phyloP scores from a whole-genome alignment of 2,113 vertebrate species.

The Benthochromis sp. region DNA sequence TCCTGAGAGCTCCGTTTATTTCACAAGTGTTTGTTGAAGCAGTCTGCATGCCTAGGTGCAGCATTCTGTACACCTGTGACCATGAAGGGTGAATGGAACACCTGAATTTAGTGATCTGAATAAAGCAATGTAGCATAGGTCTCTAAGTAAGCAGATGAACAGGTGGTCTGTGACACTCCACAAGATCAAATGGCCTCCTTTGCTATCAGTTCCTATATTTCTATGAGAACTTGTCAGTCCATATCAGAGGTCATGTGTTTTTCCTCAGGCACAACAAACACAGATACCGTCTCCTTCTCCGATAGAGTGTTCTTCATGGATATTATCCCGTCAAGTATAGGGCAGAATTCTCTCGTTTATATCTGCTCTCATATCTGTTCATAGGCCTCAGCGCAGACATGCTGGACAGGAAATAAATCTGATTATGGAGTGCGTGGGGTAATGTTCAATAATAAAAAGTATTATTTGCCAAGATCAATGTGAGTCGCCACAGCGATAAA shows the following conservation, averaged over 20 bases:
- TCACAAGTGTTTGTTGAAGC: neutral
- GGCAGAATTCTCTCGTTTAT: conserved; percentile 1
- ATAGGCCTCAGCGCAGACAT: conserved; percentile 19
- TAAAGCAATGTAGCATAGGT: neutral
- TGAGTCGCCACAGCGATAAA: conserved; percentile 61
- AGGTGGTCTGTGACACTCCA: neutral
- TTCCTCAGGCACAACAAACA: conserved; percentile 21
- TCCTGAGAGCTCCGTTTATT: neutral
- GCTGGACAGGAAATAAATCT: conserved; percentile 66
- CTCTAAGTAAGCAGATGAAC: neutral
- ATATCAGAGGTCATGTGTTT: conserved; percentile 40
- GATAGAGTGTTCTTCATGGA: conserved; percentile 31
- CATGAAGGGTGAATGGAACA: neutral
- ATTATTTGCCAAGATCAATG: conserved; percentile 72
- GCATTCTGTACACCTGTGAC: neutral
- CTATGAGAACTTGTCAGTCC: conserved; percentile 17
- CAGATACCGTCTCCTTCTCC: conserved; percentile 22
- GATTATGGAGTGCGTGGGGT: conserved; percentile 55
- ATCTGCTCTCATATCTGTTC: conserved; percentile 38
- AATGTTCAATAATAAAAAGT: conserved; percentile 73
- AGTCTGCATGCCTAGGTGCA: neutral
- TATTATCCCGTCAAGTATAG: conserved; percentile 26
- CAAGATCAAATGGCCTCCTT: conserved; percentile 15
- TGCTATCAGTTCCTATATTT: conserved; percentile 16
- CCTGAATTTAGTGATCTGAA: neutral